These are phyloP conservation scores for Corythaixoides concolor DNA, from an alignment of 2,113 vertebrate genomes.

Conservation along the genomic window DNA sequence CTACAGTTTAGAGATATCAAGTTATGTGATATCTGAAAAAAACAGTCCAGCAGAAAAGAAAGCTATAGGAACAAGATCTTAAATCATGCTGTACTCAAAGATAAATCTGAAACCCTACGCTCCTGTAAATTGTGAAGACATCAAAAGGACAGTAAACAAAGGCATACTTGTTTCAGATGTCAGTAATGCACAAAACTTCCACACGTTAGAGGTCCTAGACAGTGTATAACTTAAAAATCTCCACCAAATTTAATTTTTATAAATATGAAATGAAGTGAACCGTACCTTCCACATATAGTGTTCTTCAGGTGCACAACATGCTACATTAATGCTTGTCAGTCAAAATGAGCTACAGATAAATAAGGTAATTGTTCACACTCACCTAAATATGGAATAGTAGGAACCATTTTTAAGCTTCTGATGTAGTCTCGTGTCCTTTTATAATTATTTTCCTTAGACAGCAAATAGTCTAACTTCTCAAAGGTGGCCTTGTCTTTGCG, in stretches of 20 bases:
- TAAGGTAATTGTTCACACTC: conserved; percentile 45
- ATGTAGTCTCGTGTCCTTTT: conserved; percentile 91
- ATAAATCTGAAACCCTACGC: neutral
- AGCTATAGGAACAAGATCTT: neutral
- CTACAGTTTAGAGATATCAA: neutral
- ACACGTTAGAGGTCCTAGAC: neutral
- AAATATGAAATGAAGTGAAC: neutral
- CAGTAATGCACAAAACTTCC: neutral
- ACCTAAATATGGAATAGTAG: conserved; percentile 94
- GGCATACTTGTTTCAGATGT: neutral
- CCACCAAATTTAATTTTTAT: neutral
- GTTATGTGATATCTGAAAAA: neutral
- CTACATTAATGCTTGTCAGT: neutral
- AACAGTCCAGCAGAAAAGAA: neutral
- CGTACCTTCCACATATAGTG: neutral
- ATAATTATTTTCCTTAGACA: conserved; percentile 95
- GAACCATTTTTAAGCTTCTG: conserved; percentile 90
- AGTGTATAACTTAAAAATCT: neutral
- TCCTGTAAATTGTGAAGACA: neutral
- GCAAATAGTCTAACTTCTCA: conserved; percentile 92
- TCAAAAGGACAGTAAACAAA: neutral
- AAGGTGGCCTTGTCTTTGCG: conserved; percentile 92
- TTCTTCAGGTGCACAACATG: neutral
- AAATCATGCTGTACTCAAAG: neutral
- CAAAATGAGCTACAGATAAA: conserved; percentile 18